phyloP scores from a whole-genome alignment of 2,113 vertebrate genomes.

The Zapornia atra region DNA sequence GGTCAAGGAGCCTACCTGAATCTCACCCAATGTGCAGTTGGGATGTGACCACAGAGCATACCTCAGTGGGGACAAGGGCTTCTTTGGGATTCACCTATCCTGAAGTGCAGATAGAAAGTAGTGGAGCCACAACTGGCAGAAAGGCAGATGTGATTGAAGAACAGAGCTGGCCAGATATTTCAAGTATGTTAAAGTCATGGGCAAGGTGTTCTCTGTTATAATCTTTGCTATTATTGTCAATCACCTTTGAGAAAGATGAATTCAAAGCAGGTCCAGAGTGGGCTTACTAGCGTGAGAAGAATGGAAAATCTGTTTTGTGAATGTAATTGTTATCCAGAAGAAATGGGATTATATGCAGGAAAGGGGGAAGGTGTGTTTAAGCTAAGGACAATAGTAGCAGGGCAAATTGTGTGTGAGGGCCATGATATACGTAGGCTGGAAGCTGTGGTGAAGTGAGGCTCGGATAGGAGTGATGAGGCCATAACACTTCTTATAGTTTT shows the following conservation, averaged over 20 bases:
- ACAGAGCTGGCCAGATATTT: not conserved
- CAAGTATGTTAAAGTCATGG: not conserved
- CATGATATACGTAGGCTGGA: not conserved
- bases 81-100: not conserved
- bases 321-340: not conserved
- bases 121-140: not conserved
- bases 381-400: not conserved
- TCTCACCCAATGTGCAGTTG: not conserved
- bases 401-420: not conserved
- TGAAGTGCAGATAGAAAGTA: not conserved
- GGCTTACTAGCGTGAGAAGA: not conserved
- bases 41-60: not conserved
- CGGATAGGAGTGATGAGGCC: not conserved
- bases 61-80: not conserved
- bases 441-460: not conserved
- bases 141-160: not conserved
- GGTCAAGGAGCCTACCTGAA: not conserved
- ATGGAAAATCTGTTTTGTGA: not conserved
- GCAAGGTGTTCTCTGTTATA: not conserved
- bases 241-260: not conserved
- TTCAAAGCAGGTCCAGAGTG: not conserved
- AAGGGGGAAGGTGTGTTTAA: not conserved
- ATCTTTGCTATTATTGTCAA: not conserved
- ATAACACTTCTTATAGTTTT: not conserved
- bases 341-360: not conserved